Percentiles rank a stretch among this genome's conserved stretches.
Conservation (phyloP, 2,113 vertebrate genomes). For the Ptychochromis oligacanthus region DNA sequence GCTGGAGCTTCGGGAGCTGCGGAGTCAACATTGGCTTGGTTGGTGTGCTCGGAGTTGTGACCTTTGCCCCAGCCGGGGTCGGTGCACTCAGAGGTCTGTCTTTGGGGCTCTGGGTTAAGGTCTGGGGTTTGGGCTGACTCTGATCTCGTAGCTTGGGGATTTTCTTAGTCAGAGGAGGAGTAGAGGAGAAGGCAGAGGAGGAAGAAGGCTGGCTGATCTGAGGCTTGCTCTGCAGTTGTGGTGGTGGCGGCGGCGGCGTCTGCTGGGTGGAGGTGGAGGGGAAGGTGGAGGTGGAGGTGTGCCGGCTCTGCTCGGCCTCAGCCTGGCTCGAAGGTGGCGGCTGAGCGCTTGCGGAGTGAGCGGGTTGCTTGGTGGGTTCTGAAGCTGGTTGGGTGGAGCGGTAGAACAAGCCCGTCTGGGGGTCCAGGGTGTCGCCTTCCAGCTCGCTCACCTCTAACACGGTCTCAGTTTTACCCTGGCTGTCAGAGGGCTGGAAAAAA, state of each 20-base stretch:
- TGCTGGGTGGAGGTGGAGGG: conserved; percentile 13
- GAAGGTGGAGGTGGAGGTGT: conserved; percentile 32
- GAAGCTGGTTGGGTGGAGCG: conserved; percentile 82
- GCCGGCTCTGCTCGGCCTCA: conserved; percentile 69
- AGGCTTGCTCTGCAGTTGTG: conserved; percentile 73
- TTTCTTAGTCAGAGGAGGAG: conserved; percentile 84
- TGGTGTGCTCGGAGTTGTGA: neutral
- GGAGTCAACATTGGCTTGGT: conserved; percentile 79
- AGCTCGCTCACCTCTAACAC: conserved; percentile 90
- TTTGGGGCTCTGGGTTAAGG: conserved; percentile 70
- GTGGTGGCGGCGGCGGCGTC: neutral
- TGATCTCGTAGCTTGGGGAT: conserved; percentile 82
- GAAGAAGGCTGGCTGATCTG: conserved; percentile 85
- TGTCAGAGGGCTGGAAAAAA: conserved; percentile 81
- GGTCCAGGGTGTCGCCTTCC: conserved; percentile 97
- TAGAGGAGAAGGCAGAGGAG: conserved; percentile 83
- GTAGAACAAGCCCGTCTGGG: conserved; percentile 98
- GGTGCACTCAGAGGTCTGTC: conserved; percentile 82
- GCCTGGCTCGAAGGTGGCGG: neutral
- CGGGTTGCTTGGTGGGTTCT: conserved; percentile 76
- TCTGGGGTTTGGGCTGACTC: conserved; percentile 69
- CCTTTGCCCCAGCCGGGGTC: conserved; percentile 47
- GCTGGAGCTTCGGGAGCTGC: conserved; percentile 94
- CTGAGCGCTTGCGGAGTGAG: conserved; percentile 38
- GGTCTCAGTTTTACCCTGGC: conserved; percentile 81